Evolutionary conservation across 2,797 vertebrate species (phyloP), one percentile per base, ranked within the genome.

Genomic region (Trematomus bernacchii): DNA sequence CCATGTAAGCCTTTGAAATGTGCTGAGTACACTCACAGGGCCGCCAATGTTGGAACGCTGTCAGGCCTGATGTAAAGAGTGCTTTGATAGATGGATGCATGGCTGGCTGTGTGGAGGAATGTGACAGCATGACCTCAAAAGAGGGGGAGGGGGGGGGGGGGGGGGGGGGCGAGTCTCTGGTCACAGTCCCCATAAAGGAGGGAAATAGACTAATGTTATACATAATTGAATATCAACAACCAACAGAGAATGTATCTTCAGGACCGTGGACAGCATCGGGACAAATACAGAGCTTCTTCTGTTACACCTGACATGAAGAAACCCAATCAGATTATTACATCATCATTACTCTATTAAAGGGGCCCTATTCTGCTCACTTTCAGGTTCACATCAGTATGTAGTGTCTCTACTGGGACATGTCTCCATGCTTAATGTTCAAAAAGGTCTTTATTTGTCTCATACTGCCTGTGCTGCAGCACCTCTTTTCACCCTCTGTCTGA

Each of bases 221-320:
- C 52, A 13, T 48, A 43, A 59, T 65, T 27, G 40, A 55, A 9
- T 63, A 27, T 64, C 43, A 59, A n/a, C 16, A 52, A 55, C 30
- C n/a, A 64, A 62, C 16, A 79, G 48, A 82, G 46, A 62, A 68
- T 76, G 76, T 68, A 62, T 44, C 80, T 92, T 92, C 91, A 92
- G 91, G 69, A 93, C 91, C 90, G 87, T 79, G 92, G 92, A 92
- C 87, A 92, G 92, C 87, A 76, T 87, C 85, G 18, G 62, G 71
- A 82, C 66, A 54, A 3, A 27, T 67, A 18, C 55, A 64, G 30
- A 57, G 54, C 58, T 16, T 70, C 59, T 5, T 65, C 54, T 73
- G 33, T 12, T 1, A 40, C 46, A 64, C 53, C 46, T 69, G 73
- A 42, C 59, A 23, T 0, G 7, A 37, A 61, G 18, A 58, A 33